Evolutionary conservation across 2,113 vertebrate species (phyloP).

Genomic region (Hipposideros armiger): DNA sequence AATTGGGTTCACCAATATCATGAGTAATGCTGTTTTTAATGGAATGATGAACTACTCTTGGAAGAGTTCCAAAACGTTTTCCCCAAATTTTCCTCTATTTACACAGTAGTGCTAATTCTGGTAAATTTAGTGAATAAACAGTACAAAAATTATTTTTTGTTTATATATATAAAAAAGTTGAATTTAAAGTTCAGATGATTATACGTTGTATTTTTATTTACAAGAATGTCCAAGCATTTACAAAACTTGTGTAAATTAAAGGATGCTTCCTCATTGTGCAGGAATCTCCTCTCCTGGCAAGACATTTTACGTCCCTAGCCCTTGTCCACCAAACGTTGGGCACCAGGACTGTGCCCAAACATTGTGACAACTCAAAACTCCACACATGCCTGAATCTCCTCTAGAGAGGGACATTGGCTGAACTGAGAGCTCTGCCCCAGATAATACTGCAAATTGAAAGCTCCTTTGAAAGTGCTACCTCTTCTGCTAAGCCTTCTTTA

Average conservation of each 20-base stretch:
- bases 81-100: not conserved
- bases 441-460: not conserved
- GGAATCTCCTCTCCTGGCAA: not conserved
- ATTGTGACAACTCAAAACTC: not conserved
- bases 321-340: not conserved
- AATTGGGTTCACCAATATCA: not conserved
- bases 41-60: not conserved
- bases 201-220: not conserved
- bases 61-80: not conserved
- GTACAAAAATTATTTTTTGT: slow-evolving; percentile 25
- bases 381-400: not conserved
- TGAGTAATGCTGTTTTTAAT: not conserved
- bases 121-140: slow-evolving; percentile 13
- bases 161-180: not conserved
- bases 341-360: not conserved
- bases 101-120: not conserved
- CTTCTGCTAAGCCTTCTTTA: not conserved
- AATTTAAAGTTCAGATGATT: not conserved
- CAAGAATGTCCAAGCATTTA: not conserved
- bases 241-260: too few species aligned
- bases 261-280: not conserved
- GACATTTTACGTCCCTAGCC: not conserved
- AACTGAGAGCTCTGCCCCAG: not conserved
- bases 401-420: not conserved
- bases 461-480: not conserved